Base-by-base conservation (phyloP, 2,888 invertebrate species). In the Drosophila prolongata region DNA sequence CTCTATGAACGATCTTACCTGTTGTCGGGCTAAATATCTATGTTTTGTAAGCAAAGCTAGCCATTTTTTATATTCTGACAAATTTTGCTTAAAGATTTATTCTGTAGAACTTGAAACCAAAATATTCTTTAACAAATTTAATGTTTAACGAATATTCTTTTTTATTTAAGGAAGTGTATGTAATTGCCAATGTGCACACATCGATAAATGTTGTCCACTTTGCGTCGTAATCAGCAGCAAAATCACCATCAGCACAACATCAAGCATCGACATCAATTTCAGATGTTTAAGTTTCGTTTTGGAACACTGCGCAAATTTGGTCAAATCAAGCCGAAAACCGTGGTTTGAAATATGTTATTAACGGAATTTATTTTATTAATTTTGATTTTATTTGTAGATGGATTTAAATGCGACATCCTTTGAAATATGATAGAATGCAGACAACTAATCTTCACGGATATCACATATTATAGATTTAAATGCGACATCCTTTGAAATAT, bases 181-280 rank as follows among this genome's bases (percentile, higher is more conserved):
- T 42, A 9, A 16, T 9, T 10, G 30, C 10, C 24, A 13, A n/a
- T n/a, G n/a, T 40, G 16, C 9, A 9, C 13, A 35, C 8, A 62
- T 10, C 10, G 47, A 34, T 38, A 14, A 13, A 1, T 16, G 37
- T 38, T 57, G 38, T 42, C 52, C 59, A 69, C 58, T 58, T 46
- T 19, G 34, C 54, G 27, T 43, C 49, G 62, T 35, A 46, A 42
- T 68, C 56, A 64, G 49, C 65, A 42, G 16, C 43, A 62, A 47
- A 61, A 35, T 62, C 61, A 30, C 10, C 46, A 38, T 47, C 60
- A 47, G 14, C 61, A 13, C 44, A 46, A n/a, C 46, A 46, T 54
- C 47, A 68, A 68, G 46, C 68, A 66, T 67, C 66, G 54, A 64
- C 64, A 67, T 68, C 16, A 55, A 47, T 37, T 49, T 67, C 66